Conservation (phyloP, 2,888 invertebrate genomes). For the Scrobipalpa costella region DNA sequence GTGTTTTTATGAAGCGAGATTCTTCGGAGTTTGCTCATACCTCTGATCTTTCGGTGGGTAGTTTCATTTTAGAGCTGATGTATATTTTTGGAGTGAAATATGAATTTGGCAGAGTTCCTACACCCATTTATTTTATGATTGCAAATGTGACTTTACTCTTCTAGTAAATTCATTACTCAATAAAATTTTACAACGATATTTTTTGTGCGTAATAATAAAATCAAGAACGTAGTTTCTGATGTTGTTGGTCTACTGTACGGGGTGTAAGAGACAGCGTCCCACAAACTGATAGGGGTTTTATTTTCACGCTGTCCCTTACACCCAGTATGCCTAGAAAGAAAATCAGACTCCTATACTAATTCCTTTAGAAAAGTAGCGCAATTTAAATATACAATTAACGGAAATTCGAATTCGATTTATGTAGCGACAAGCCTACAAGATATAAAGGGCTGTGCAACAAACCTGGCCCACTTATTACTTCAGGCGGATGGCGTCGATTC, state of each 20-base stretch:
- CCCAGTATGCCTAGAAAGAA: too few species aligned
- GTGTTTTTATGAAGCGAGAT: conserved; percentile 52
- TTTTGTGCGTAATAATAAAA: too few species aligned
- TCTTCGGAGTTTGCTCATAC: conserved; percentile 33
- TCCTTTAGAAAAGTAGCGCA: neutral
- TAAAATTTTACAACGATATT: too few species aligned
- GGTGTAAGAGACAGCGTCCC: too few species aligned
- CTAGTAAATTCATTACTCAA: neutral
- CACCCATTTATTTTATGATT: neutral
- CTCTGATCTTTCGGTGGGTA: neutral
- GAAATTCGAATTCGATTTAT: neutral
- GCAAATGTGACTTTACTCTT: neutral
- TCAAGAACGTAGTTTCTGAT: too few species aligned
- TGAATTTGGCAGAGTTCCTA: neutral
- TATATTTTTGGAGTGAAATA: neutral
- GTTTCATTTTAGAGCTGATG: neutral
- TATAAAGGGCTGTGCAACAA: conserved; percentile 42
- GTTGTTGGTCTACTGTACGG: too few species aligned
- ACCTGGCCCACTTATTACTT: conserved; percentile 46
- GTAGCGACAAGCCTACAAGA: conserved; percentile 1
- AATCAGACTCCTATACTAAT: too few species aligned
- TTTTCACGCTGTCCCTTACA: too few species aligned
- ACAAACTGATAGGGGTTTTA: too few species aligned
- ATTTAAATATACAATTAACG: neutral
- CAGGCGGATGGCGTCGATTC: conserved; percentile 47